phyloP scores from a whole-genome alignment of 2,888 invertebrate genomes.

The Microctonus brassicae region DNA sequence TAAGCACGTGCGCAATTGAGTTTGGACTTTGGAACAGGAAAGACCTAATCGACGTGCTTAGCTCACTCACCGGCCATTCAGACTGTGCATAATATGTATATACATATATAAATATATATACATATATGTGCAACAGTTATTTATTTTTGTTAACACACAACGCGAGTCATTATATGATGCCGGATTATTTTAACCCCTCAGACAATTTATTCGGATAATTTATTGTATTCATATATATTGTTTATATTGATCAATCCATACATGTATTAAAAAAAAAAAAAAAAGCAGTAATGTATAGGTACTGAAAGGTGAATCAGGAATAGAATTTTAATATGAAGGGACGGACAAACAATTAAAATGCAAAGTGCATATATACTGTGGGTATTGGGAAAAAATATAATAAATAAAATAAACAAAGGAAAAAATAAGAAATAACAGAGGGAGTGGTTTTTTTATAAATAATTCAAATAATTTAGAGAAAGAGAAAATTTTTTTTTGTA shows the following conservation, averaged over 20 bases:
- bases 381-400: too few species aligned
- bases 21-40: slow-evolving; percentile 31
- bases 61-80: background rate
- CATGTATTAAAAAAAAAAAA: background rate
- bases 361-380: too few species aligned
- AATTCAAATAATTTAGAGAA: too few species aligned
- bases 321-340: too few species aligned
- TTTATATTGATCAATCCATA: background rate
- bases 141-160: slow-evolving; percentile 2
- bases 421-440: too few species aligned
- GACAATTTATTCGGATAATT: background rate
- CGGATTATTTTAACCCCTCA: background rate
- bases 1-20: slow-evolving; percentile 14
- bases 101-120: too few species aligned
- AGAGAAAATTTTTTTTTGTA: too few species aligned
- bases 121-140: background rate
- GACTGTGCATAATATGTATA: background rate
- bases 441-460: too few species aligned
- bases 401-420: too few species aligned
- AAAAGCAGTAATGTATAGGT: background rate
- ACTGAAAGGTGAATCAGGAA: too few species aligned
- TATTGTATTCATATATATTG: background rate
- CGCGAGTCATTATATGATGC: background rate
- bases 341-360: too few species aligned
- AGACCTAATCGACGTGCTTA: slow-evolving; percentile 14